These are phyloP conservation scores for Mythimna lalbum DNA, from an alignment of 2,888 invertebrate species.

Conservation along the genomic window DNA sequence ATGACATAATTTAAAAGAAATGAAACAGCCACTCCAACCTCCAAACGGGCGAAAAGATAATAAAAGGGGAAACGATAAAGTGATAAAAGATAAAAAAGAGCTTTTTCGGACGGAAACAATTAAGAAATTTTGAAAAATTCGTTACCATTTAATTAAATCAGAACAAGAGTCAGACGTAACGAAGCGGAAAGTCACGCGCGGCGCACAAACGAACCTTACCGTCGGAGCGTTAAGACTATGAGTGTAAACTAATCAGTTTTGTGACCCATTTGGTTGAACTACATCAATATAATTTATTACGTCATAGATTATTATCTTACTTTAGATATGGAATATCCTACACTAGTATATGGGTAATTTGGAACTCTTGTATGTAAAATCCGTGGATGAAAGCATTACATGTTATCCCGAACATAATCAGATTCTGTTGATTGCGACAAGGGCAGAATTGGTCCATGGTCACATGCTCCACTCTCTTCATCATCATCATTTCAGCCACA, in stretches of 20 bases:
- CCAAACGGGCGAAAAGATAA: conserved; percentile 41
- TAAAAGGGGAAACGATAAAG: conserved; percentile 50
- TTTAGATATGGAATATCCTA: background rate
- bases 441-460: too few species aligned
- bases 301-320: background rate
- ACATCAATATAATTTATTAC: conserved; percentile 7
- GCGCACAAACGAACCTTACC: conserved; percentile 66
- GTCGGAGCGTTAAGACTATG: conserved; percentile 41
- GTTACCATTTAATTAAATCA: conserved; percentile 84
- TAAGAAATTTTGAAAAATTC: conserved; percentile 78
- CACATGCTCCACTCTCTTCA: too few species aligned
- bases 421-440: too few species aligned
- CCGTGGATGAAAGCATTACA: too few species aligned
- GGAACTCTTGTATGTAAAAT: too few species aligned
- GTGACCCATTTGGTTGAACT: conserved; percentile 28
- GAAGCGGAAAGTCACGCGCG: conserved; percentile 80
- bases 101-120: conserved; percentile 83
- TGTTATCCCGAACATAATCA: too few species aligned
- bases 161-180: conserved; percentile 76
- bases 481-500: too few species aligned
- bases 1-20: conserved; percentile 23
- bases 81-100: conserved; percentile 39
- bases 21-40: conserved; percentile 25
- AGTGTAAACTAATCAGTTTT: conserved; percentile 40
- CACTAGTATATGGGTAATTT: too few species aligned